Percentiles rank a stretch among this genome's conserved stretches.
These are phyloP conservation scores for Lasioglossum marginatum DNA, from an alignment of 2,888 invertebrate species.

Conservation along the genomic window DNA sequence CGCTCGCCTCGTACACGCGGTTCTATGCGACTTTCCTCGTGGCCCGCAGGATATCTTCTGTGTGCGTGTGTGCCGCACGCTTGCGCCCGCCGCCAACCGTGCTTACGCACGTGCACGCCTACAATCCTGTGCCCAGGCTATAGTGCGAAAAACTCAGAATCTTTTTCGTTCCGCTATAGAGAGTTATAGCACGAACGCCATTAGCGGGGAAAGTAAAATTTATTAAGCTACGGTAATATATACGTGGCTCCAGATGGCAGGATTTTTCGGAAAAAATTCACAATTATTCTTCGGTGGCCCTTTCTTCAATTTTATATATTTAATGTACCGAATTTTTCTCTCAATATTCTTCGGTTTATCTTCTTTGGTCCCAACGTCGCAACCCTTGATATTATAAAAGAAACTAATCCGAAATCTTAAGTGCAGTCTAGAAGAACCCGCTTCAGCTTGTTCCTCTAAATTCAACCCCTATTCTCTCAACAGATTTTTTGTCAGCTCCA, in stretches of 20 bases:
- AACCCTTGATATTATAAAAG: neutral
- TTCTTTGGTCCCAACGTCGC: neutral
- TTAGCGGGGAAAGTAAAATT: neutral
- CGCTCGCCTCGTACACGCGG: conserved; percentile 66
- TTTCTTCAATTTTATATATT: neutral
- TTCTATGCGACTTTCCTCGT: conserved; percentile 68
- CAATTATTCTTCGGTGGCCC: neutral
- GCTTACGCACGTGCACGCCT: conserved; percentile 62
- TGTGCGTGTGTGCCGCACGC: conserved; percentile 62
- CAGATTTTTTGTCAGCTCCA: neutral
- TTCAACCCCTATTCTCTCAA: neutral
- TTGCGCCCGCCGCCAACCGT: conserved; percentile 37
- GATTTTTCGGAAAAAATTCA: neutral
- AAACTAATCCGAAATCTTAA: neutral
- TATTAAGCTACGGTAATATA: neutral
- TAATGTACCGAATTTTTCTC: neutral
- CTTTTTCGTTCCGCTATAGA: conserved; percentile 18
- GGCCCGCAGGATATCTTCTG: conserved; percentile 46
- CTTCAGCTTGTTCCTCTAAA: neutral
- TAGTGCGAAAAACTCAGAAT: conserved; percentile 18
- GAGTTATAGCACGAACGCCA: neutral
- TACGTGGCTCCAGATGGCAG: neutral
- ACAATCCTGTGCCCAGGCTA: conserved; percentile 27
- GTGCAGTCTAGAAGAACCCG: neutral
- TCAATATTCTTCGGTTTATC: neutral